phyloP scores from a whole-genome alignment of 1,140 invertebrate species.

The Helicoverpa zea region DNA sequence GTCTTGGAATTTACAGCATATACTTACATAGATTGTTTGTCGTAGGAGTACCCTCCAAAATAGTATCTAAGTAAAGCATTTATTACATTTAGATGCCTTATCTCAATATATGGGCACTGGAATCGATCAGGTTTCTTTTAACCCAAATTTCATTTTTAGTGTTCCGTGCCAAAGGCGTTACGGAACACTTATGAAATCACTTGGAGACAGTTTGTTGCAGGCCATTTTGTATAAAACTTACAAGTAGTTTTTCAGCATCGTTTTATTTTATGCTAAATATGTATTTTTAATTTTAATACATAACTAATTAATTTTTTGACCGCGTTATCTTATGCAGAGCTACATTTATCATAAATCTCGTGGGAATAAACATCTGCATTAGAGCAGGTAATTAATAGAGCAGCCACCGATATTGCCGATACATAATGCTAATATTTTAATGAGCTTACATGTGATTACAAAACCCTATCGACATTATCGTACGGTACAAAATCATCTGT shows the following conservation, averaged over 20 bases:
- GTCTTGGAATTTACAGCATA: too few species aligned
- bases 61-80: too few species aligned
- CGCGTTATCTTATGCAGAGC: not conserved
- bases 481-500: not conserved
- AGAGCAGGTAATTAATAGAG: conserved; percentile 1
- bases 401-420: not conserved
- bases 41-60: too few species aligned
- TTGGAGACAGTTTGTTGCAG: not conserved
- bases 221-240: not conserved
- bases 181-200: conserved; percentile 1
- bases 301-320: too few species aligned
- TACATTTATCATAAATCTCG: not conserved
- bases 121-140: not conserved
- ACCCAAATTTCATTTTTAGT: conserved; percentile 14
- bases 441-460: not conserved
- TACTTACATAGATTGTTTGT: too few species aligned
- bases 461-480: not conserved
- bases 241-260: too few species aligned
- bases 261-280: too few species aligned
- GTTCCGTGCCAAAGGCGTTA: conserved; percentile 1
- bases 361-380: not conserved
- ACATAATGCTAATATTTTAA: not conserved
- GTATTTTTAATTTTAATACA: too few species aligned
- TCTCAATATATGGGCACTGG: not conserved
- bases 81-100: not conserved